phyloP scores from a whole-genome alignment of 2,113 vertebrate species.

The Vireo altiloquus region DNA sequence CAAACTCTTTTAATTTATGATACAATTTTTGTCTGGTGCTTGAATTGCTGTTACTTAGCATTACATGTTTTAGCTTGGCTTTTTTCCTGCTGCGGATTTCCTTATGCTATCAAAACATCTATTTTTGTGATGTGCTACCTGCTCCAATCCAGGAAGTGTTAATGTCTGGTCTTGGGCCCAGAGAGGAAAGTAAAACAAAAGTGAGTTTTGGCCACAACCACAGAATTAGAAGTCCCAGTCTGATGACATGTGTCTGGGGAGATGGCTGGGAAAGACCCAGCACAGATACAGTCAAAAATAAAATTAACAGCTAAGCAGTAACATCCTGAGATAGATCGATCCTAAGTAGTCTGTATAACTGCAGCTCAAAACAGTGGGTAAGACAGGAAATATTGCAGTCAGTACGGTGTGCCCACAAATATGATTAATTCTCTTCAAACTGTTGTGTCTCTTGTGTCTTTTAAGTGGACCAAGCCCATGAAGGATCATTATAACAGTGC shows the following conservation, averaged over 20 bases:
- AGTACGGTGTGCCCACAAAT: background rate
- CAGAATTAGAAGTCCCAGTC: background rate
- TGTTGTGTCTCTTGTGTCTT: background rate
- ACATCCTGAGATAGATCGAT: rapidly evolving
- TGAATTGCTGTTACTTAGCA: background rate
- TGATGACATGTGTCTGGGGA: background rate
- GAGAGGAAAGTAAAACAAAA: background rate
- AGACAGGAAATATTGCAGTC: background rate
- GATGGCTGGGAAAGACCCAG: background rate
- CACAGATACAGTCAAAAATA: background rate
- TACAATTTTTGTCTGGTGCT: background rate
- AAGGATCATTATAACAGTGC: rapidly evolving
- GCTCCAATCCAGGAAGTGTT: background rate
- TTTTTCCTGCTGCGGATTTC: background rate
- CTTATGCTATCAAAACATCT: background rate
- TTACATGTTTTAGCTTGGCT: background rate
- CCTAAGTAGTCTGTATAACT: background rate
- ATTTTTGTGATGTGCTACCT: background rate
- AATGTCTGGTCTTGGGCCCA: background rate
- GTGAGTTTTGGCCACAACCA: background rate
- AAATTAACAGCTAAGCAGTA: background rate
- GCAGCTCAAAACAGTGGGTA: background rate
- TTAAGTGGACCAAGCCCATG: background rate
- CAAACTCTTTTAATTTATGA: background rate
- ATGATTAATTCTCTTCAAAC: background rate